phyloP scores from a whole-genome alignment of 1,140 invertebrate genomes.

The Leptinotarsa defecta region DNA sequence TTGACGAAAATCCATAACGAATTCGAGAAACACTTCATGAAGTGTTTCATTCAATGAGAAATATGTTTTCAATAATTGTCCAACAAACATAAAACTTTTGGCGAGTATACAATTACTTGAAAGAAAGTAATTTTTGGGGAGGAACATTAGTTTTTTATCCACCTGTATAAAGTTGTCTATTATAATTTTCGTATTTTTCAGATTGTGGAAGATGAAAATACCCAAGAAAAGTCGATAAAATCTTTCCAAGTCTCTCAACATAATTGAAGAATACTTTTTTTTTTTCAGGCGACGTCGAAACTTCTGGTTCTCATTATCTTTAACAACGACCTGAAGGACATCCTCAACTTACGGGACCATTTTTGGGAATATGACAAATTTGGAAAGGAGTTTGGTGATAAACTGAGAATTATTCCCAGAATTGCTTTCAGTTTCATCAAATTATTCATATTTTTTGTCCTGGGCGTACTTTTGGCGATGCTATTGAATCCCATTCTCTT shows the following conservation, averaged over 20 bases:
- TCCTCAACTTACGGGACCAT: neutral
- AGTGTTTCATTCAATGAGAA: too few relatives aligned
- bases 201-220: too few relatives aligned
- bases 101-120: neutral
- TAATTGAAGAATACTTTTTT: neutral
- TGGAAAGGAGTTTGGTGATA: neutral
- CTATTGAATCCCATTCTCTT: neutral
- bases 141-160: too few relatives aligned
- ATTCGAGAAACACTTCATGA: too few relatives aligned
- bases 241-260: neutral
- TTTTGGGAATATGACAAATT: neutral
- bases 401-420: neutral
- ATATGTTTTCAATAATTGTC: neutral
- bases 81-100: neutral
- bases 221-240: too few relatives aligned
- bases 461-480: neutral
- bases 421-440: neutral
- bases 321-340: neutral
- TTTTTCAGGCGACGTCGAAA: neutral
- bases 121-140: too few relatives aligned
- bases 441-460: neutral
- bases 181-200: too few relatives aligned
- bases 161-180: too few relatives aligned
- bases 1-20: too few relatives aligned
- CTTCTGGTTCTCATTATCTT: neutral